A percentile compares a stretch with the other conserved stretches of the same genome.
These are phyloP conservation scores for Dendrocincla tyrannina DNA, from an alignment of 2,797 vertebrate genomes.

Conservation along the genomic window DNA sequence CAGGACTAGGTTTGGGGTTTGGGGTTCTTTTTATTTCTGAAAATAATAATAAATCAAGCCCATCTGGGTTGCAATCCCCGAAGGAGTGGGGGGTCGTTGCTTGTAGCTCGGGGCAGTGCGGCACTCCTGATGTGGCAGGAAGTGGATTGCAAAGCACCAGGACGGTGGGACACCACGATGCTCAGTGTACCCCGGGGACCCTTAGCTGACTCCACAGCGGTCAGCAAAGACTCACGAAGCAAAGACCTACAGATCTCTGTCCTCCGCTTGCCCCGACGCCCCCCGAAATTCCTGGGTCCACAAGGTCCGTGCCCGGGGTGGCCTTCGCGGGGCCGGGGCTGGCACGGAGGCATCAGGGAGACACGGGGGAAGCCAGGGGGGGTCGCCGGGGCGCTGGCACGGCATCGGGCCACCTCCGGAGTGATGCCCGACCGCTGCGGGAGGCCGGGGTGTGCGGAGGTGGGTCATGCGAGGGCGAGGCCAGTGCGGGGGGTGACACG, in stretches of 20 bases:
- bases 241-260: background rate
- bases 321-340: background rate
- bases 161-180: rapidly evolving
- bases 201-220: background rate
- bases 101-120: rapidly evolving
- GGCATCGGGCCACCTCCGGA: background rate
- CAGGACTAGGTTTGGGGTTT: background rate
- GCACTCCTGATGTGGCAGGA: rapidly evolving
- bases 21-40: background rate
- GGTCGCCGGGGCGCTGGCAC: too few relatives aligned
- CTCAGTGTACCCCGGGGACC: background rate
- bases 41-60: background rate
- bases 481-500: background rate
- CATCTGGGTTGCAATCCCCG: background rate
- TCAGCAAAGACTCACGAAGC: background rate
- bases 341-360: background rate
- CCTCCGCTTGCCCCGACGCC: rapidly evolving
- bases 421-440: background rate
- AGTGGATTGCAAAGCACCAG: background rate
- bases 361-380: too few relatives aligned
- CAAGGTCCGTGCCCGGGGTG: background rate
- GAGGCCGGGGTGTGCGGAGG: background rate
- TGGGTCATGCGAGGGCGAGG: background rate
- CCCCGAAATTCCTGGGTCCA: background rate
- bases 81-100: rapidly evolving